Base-by-base conservation (phyloP, 64 coral and sea anemone genomes). In the Montipora sp. region DNA sequence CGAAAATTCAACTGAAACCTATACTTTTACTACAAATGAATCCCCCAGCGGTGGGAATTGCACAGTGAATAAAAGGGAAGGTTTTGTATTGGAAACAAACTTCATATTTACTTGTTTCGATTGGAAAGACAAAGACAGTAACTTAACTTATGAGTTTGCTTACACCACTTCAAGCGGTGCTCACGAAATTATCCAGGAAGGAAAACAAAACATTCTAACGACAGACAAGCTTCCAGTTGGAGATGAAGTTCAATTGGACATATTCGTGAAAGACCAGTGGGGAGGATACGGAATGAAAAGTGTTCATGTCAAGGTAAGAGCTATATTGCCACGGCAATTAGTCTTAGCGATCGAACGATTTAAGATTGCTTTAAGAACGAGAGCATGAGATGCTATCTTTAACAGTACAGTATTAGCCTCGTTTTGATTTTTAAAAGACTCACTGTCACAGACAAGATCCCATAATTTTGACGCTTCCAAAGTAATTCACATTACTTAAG, bases 91-190 rank as follows among this genome's bases (percentile, higher is more conserved):
- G 47, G 59, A 21, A 1, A 93, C 91, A 11, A 87, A 83, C 23
- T 93, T 93, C 48, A 93, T 76, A 10, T 93, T 93, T 65, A 58
- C 83, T 5, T 93, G 91, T 49, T 78, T 15, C 3, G 91, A 75
- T 44, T 93, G 91, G 91, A 53, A 77, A 4, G 91, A 93, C 58
- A 77, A 80, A 14, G 91, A 87, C 4, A 22, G 5, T 0, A 36
- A 66, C 1, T 47, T 93, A 8, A 80, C 16, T 11, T 93, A 88
- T 51, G 76, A 88, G 23, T 93, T 93, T 75, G 83, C 77, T 16
- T 93, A 87, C 47, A 80, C 9, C 0, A 79, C 84, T 0, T 14
- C 47, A 15, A 78, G 13, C 13, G 91, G 83, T 9, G 91, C 78
- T 12, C 53, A 80, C 9, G 82, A 87, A 24, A 76, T 93, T 11